Evolutionary conservation across 2,797 vertebrate genomes (phyloP), one percentile per base, ranked within the genome.

Genomic region (Enteromius fasciolatus): DNA sequence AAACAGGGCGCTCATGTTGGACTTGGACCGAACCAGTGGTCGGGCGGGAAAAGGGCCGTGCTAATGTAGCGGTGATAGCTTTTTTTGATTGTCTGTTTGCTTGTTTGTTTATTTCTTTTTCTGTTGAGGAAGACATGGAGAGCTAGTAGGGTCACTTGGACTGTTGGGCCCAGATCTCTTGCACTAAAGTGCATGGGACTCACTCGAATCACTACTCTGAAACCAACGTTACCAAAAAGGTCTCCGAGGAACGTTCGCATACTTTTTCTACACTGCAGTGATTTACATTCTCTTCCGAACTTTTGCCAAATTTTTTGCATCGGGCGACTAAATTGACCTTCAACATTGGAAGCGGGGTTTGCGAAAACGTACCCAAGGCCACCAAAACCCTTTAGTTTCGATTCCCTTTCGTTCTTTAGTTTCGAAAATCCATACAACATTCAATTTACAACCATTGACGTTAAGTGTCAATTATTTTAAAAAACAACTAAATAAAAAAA

Each of bases 221-320:
- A 90, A 90, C 66, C 68, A 18, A 86, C 63, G 73, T 88, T 86
- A 88, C 89, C 63, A 73, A 89, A 83, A 80, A 76, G 52, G 25
- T 81, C 23, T 39, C 78, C 48, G 33, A 39, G 8, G 31, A 75
- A 66, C 57, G 23, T 64, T 70, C 11, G 84, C 80, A 76, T 87
- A 66, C 84, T 86, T 84, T 41, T 84, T 68, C 87, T 84, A 89
- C 79, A 86, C 90, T 88, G 92, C 92, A 92, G 87, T 93, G 90
- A 94, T 91, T 90, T 91, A 91, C 89, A 93, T 93, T 90, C 93
- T 92, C 93, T 94, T 93, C 91, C 90, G 92, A 93, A 90, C 92
- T 88, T 93, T 85, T 94, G 91, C 94, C 88, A 94, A 93, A 94
- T 78, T 82, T 46, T 41, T 46, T 69, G 81, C 89, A 92, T 83